phyloP scores from a whole-genome alignment of 2,797 vertebrate genomes.

The Amblyopsis hoosieri region DNA sequence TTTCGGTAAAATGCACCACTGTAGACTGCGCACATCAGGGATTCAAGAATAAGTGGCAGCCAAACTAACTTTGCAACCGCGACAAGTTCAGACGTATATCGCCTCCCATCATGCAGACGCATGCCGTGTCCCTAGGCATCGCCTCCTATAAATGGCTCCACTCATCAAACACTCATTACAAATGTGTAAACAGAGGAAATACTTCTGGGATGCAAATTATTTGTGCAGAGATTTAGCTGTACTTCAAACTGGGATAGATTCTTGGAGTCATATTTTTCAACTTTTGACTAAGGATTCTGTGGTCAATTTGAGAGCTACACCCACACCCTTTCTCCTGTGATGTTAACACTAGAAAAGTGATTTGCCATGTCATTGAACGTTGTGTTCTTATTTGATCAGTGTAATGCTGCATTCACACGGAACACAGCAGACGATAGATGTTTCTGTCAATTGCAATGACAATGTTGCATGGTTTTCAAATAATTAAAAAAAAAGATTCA shows the following conservation, averaged over 20 bases:
- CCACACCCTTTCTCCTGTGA: too few species aligned
- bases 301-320: too few species aligned
- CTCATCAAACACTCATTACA: constrained; percentile 7
- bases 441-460: too few species aligned
- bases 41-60: constrained; percentile 10
- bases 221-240: constrained; percentile 13
- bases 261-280: too few species aligned
- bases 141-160: neutral
- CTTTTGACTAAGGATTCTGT: too few species aligned
- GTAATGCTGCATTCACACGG: too few species aligned
- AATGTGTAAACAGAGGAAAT: neutral
- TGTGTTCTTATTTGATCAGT: too few species aligned
- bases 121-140: constrained; percentile 7
- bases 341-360: too few species aligned
- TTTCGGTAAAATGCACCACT: constrained; percentile 10
- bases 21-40: neutral
- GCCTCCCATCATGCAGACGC: neutral
- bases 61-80: constrained; percentile 3
- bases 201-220: constrained; percentile 8
- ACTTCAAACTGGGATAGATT: neutral
- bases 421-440: too few species aligned
- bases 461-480: too few species aligned
- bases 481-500: too few species aligned
- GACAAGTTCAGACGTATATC: constrained; percentile 7
- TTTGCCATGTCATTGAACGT: too few species aligned